Evolutionary conservation across 2,113 vertebrate species (phyloP), one percentile per base, ranked within the genome.

Genomic region (Centropristis striata): DNA sequence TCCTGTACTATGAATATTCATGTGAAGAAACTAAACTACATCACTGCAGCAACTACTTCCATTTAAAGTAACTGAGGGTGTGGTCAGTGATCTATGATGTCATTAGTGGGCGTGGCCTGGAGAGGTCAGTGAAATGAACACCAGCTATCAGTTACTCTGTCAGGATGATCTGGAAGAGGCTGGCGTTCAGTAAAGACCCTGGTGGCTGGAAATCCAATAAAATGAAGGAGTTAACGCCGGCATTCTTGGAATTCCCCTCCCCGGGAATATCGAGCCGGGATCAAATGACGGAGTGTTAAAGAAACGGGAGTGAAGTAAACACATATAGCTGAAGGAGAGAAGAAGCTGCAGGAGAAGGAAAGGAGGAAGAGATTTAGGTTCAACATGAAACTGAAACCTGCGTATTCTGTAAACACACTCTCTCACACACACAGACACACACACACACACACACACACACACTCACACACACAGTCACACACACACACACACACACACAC

Each of bases 241-340:
- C 74, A 78, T 90, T 92, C 85, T 85, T 88, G 81, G 87, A 84
- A 90, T 85, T 37, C 69, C 61, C 58, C 74, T 16, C 65, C 84
- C 23, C 49, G 36, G 37, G 53, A 28, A 55, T 79, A 88, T 83
- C 11, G 83, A 91, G 85, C 36, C 20, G 0, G 69, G 71, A 90
- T 90, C 86, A 66, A 66, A 86, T 90, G 76, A 79, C 84, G 23
- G 53, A 10, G 67, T 28, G 70, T n/a, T 55, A 20, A 53, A 73
- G 73, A 72, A 66, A 85, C 14, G 68, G 44, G 59, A 71, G 80
- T 55, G 49, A 68, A 46, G 75, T 32, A 55, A 78, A 84, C 36
- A 21, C 23, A 32, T 32, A 32, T 32, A 32, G n/a, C n/a, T 32
- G 32, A 32, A 6, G 32, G 6, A 6, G 73, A n/a, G 36, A 21